Conservation (phyloP, 2,113 vertebrate species). For the Nibea albiflora region DNA sequence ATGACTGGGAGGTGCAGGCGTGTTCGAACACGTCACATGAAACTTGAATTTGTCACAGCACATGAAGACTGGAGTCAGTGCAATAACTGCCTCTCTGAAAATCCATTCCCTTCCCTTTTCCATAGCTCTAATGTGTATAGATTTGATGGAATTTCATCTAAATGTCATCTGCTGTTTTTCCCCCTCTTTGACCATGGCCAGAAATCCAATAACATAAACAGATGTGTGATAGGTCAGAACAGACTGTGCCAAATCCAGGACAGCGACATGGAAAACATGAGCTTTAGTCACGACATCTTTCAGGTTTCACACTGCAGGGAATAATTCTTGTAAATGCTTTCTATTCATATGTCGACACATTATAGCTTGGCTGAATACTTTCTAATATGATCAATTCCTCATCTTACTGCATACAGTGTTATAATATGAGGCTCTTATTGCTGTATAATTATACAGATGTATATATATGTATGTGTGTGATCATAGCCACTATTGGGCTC, state of each 20-base stretch:
- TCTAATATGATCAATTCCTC: slow-evolving; percentile 17
- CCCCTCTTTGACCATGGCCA: slow-evolving; percentile 47
- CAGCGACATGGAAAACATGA: slow-evolving; percentile 52
- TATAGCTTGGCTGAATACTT: slow-evolving; percentile 3
- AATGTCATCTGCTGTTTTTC: slow-evolving; percentile 72
- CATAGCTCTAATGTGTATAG: slow-evolving; percentile 67
- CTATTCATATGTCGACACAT: slow-evolving; percentile 19
- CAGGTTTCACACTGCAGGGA: slow-evolving; percentile 33
- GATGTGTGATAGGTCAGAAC: slow-evolving; percentile 75
- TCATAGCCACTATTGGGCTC: no score
- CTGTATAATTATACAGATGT: slow-evolving; percentile 44
- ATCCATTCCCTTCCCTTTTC: slow-evolving; percentile 57
- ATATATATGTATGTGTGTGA: no score
- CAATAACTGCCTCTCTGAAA: slow-evolving; percentile 43
- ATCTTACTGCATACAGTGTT: background rate
- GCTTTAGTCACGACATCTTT: slow-evolving; percentile 46
- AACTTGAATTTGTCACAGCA: slow-evolving; percentile 33
- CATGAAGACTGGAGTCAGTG: background rate
- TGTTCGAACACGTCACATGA: slow-evolving; percentile 28
- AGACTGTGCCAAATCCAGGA: slow-evolving; percentile 59
- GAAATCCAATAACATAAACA: slow-evolving; percentile 75
- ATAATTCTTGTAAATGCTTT: slow-evolving; percentile 34
- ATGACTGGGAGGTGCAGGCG: slow-evolving; percentile 1
- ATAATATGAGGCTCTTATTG: slow-evolving; percentile 17
- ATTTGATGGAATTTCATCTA: slow-evolving; percentile 73